phyloP scores from a whole-genome alignment of 2,888 invertebrate species.

The Chymomyza fuscimana region DNA sequence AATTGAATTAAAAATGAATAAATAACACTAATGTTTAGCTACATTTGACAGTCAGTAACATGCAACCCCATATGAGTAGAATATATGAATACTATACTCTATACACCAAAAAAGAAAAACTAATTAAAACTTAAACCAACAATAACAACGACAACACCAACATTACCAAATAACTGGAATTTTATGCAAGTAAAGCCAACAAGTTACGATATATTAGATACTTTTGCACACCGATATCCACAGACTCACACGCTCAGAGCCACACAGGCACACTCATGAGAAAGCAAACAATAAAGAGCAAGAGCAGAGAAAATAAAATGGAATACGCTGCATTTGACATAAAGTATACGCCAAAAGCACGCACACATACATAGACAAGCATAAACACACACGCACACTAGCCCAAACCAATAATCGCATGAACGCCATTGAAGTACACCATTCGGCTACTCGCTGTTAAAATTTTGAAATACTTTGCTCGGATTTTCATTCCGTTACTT shows the following conservation, averaged over 20 bases:
- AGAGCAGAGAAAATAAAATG: conserved; percentile 59
- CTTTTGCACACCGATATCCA: not conserved
- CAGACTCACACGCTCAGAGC: conserved; percentile 5
- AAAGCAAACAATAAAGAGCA: conserved; percentile 60
- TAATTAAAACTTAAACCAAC: conserved; percentile 6
- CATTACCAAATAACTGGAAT: conserved; percentile 25
- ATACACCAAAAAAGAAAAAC: conserved; percentile 8
- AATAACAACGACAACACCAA: conserved; percentile 16
- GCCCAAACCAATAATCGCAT: not conserved
- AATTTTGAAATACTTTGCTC: conserved; percentile 57
- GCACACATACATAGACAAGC: conserved; percentile 22
- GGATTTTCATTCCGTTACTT: conserved; percentile 62
- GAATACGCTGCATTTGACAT: conserved; percentile 70
- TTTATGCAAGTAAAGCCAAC: conserved; percentile 52
- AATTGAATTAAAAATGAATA: no score
- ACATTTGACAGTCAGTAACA: conserved; percentile 22
- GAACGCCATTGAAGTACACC: conserved; percentile 1
- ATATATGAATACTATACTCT: not conserved
- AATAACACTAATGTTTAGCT: no score
- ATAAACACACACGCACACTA: conserved; percentile 15
- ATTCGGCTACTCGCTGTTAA: conserved; percentile 16
- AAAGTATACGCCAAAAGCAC: conserved; percentile 62
- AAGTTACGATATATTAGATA: conserved; percentile 49
- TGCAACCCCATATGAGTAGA: conserved; percentile 35
- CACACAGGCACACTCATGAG: conserved; percentile 11